A percentile compares a stretch with the other conserved stretches of the same genome.
Evolutionary conservation across 2,888 invertebrate species (phyloP).

Genomic region (Acanthococcus lagerstroemiae): DNA sequence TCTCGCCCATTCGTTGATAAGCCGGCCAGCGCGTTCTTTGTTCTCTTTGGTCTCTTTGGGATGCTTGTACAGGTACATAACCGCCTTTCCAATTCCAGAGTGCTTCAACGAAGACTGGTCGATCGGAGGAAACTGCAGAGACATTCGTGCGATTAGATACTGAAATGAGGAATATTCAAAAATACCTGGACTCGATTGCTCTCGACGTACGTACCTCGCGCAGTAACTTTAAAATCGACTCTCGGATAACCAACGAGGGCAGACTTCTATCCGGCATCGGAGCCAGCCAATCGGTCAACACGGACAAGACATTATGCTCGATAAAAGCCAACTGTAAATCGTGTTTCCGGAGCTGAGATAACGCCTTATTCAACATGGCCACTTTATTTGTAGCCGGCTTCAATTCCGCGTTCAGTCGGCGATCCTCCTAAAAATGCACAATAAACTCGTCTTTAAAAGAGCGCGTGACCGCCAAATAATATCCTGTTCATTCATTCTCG

Average conservation of each 20-base stretch:
- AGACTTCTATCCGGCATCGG: conserved; percentile 95
- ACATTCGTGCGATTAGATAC: not conserved
- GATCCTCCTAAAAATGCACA: conserved; percentile 56
- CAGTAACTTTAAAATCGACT: conserved; percentile 68
- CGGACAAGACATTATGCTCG: conserved; percentile 85
- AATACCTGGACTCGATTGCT: no score
- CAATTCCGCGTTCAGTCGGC: conserved; percentile 68
- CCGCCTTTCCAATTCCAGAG: conserved; percentile 95
- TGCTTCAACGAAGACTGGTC: conserved; percentile 84
- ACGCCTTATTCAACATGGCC: conserved; percentile 75
- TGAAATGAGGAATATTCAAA: no score
- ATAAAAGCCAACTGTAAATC: conserved; percentile 92
- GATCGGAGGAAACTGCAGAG: conserved; percentile 69
- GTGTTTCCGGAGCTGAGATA: conserved; percentile 87
- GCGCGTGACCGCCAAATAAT: not conserved
- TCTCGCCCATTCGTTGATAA: conserved; percentile 95
- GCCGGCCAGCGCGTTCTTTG: conserved; percentile 75
- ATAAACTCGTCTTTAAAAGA: not conserved
- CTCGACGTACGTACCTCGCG: conserved; percentile 67
- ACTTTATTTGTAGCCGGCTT: conserved; percentile 89
- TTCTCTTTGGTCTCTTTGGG: conserved; percentile 92
- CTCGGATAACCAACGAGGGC: conserved; percentile 87
- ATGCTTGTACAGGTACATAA: conserved; percentile 99
- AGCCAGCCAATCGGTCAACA: conserved; percentile 93
- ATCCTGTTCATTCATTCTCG: no score